phyloP scores from a whole-genome alignment of 2,797 vertebrate genomes.

The Menidia menidia region DNA sequence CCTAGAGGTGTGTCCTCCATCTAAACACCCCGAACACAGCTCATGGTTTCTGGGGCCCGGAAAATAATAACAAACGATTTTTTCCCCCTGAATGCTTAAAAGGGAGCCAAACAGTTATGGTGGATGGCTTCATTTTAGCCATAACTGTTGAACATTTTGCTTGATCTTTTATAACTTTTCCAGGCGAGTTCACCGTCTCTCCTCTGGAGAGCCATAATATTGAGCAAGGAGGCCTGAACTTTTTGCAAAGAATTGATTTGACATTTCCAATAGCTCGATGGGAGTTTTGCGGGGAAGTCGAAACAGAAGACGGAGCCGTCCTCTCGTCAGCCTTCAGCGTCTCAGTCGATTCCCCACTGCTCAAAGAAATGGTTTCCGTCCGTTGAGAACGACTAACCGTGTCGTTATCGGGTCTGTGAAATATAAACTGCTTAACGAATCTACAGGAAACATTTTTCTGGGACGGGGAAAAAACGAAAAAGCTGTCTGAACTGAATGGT shows the following conservation, averaged over 20 bases:
- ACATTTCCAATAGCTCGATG: constrained; percentile 32
- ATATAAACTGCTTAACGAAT: neutral
- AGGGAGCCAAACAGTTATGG: no score
- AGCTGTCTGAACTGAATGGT: constrained; percentile 23
- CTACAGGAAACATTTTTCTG: neutral
- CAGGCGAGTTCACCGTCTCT: neutral
- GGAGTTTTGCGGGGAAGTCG: constrained; percentile 6
- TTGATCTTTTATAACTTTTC: neutral
- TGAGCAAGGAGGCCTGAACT: neutral
- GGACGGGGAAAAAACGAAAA: no score
- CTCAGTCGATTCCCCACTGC: neutral
- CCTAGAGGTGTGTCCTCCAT: no score
- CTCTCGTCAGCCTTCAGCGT: constrained; percentile 7
- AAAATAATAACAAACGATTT: no score
- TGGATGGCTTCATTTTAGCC: no score
- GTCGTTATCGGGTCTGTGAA: neutral
- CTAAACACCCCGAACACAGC: no score
- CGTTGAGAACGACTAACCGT: constrained; percentile 1
- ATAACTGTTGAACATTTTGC: no score
- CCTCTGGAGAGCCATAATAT: neutral
- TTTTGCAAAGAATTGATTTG: constrained; percentile 10
- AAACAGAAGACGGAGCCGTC: constrained; percentile 33
- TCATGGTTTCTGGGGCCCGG: no score
- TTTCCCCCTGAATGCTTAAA: no score
- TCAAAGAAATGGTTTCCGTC: constrained; percentile 17